A percentile compares a stretch with the other conserved stretches of the same genome.
These are phyloP conservation scores for Exaiptasia diaphana DNA, from an alignment of 64 coral and sea anemone species.

Conservation along the genomic window DNA sequence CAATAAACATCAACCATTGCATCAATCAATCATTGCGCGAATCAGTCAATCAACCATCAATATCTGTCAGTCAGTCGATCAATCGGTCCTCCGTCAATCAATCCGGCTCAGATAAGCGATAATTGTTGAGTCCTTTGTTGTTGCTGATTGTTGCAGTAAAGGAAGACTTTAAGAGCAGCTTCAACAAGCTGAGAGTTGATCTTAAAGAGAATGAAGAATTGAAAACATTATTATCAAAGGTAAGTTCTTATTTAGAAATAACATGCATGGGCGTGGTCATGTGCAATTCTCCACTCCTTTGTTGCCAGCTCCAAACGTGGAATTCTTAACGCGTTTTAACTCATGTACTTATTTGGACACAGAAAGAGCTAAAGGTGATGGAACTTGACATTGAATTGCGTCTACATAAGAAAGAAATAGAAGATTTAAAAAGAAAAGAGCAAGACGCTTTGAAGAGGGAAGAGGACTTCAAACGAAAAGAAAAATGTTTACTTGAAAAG, in stretches of 20 bases:
- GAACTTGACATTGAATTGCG: slow-evolving; percentile 10
- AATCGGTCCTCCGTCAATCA: too few relatives aligned
- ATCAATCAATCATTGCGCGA: too few relatives aligned
- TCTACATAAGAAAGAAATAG: background rate
- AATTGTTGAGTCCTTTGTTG: too few relatives aligned
- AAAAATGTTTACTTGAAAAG: slow-evolving; percentile 10
- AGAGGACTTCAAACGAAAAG: slow-evolving; percentile 24
- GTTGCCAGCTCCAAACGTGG: too few relatives aligned
- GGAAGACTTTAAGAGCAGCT: slow-evolving; percentile 31
- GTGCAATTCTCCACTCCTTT: background rate
- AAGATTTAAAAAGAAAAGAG: slow-evolving; percentile 14
- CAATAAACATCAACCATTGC: too few relatives aligned
- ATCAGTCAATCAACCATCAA: too few relatives aligned
- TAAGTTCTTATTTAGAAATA: background rate
- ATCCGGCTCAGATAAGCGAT: too few relatives aligned
- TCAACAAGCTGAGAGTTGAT: slow-evolving; percentile 29
- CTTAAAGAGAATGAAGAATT: slow-evolving; percentile 43
- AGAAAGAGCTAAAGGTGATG: slow-evolving; percentile 26
- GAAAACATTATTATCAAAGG: slow-evolving; percentile 38
- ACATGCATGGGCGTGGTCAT: background rate
- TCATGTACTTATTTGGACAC: background rate
- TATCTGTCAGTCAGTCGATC: too few relatives aligned
- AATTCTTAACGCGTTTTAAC: background rate
- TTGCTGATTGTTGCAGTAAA: too few relatives aligned
- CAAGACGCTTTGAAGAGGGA: background rate